These are phyloP conservation scores for Thunnus albacares DNA, from an alignment of 2,797 vertebrate species.

Conservation along the genomic window DNA sequence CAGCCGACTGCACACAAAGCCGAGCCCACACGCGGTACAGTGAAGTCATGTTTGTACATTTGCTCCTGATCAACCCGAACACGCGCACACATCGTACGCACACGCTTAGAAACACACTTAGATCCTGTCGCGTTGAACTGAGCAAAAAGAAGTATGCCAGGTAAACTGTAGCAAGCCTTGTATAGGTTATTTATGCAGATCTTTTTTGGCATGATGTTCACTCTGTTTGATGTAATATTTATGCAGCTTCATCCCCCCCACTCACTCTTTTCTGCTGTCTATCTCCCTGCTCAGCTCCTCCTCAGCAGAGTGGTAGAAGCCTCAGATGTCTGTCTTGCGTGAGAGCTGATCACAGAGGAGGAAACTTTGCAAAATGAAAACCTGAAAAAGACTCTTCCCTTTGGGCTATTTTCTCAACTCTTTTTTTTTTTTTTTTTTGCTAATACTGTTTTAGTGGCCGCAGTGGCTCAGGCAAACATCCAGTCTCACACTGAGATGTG, in stretches of 20 bases:
- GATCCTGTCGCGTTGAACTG: slow-evolving; percentile 14
- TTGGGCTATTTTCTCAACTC: slow-evolving; percentile 37
- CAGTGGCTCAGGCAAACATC: slow-evolving; percentile 38
- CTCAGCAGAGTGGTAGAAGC: slow-evolving; percentile 48
- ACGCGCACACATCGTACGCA: slow-evolving; percentile 5
- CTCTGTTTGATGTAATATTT: slow-evolving; percentile 82
- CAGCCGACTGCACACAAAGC: neutral
- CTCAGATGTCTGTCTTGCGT: slow-evolving; percentile 58
- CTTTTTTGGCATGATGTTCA: slow-evolving; percentile 62
- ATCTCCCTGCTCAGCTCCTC: slow-evolving; percentile 41
- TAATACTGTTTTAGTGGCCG: slow-evolving; percentile 12
- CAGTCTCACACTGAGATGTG: slow-evolving; percentile 35
- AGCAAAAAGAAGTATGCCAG: slow-evolving; percentile 34
- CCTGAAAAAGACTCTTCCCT: slow-evolving; percentile 17
- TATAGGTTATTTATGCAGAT: slow-evolving; percentile 75
- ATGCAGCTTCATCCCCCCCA: slow-evolving; percentile 63
- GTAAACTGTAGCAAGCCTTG: slow-evolving; percentile 46
- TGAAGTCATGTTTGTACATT: slow-evolving; percentile 5
- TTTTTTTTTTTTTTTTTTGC: neutral
- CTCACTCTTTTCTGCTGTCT: slow-evolving; percentile 52
- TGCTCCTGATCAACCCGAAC: slow-evolving; percentile 23
- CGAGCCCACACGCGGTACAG: neutral
- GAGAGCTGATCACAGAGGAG: slow-evolving; percentile 46
- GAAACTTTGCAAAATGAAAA: slow-evolving; percentile 57
- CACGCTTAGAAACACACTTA: neutral